Evolutionary conservation across 2,113 vertebrate species (phyloP).

Genomic region (Paramormyrops kingsleyae): DNA sequence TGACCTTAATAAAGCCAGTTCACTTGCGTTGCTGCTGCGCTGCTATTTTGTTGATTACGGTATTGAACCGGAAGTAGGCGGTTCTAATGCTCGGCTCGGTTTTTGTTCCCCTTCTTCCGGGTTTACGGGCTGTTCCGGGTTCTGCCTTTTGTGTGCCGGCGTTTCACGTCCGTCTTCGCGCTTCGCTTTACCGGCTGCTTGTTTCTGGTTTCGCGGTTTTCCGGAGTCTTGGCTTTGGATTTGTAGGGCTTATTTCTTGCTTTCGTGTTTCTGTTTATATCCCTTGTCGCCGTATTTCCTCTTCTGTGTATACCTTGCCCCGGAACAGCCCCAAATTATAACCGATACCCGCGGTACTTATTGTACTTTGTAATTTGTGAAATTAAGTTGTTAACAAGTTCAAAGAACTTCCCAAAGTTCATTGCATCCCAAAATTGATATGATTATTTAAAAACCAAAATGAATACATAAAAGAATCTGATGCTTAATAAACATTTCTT

Average conservation of each 20-base stretch:
- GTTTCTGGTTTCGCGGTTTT: not conserved
- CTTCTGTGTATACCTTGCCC: not conserved
- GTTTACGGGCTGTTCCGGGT: not conserved
- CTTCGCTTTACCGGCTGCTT: not conserved
- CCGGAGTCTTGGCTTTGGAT: not conserved
- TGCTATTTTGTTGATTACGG: not conserved
- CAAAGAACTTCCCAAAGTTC: not conserved
- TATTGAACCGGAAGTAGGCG: not conserved
- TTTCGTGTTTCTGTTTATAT: not conserved
- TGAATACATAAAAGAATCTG: not conserved
- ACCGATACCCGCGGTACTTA: not conserved
- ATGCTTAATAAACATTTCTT: not conserved
- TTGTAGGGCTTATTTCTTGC: not conserved
- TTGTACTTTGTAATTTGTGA: not conserved
- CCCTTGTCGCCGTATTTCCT: not conserved
- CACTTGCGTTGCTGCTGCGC: not conserved
- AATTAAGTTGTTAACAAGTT: not conserved
- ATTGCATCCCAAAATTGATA: not conserved
- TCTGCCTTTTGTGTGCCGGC: not conserved
- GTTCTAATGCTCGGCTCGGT: not conserved
- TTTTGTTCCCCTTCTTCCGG: not conserved
- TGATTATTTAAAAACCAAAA: not conserved
- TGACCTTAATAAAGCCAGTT: not conserved
- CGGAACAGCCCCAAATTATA: not conserved
- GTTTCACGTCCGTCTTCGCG: not conserved